Conservation (phyloP, 2,113 vertebrate genomes). For the Vulpes ferrilata region DNA sequence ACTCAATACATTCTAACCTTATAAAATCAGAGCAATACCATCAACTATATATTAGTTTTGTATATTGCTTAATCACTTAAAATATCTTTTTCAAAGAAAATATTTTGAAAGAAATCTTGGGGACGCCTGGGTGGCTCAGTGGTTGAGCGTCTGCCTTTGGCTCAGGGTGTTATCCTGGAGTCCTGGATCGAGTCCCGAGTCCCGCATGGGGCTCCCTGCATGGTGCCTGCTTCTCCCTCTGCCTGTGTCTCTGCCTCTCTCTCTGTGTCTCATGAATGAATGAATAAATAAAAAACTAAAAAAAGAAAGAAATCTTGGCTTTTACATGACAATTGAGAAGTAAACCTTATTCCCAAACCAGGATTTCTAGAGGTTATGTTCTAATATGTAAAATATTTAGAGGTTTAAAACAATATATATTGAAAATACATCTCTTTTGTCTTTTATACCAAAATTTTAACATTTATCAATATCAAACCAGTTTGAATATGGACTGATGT, state of each 20-base stretch:
- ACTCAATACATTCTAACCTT: conserved; percentile 19
- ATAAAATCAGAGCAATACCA: conserved; percentile 4
- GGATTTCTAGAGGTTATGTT: background rate
- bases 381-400: conserved; percentile 7
- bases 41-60: background rate
- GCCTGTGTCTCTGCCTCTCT: no score
- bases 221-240: no score
- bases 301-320: background rate
- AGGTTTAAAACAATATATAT: background rate
- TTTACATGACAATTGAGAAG: background rate
- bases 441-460: conserved; percentile 40
- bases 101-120: conserved; percentile 21
- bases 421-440: conserved; percentile 37
- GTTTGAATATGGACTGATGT: background rate
- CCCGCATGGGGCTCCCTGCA: no score
- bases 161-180: no score
- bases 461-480: conserved; percentile 4
- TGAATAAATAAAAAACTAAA: no score
- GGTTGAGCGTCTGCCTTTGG: no score
- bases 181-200: no score
- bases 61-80: background rate
- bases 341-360: background rate
- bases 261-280: no score
- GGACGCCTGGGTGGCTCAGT: no score
- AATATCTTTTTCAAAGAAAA: conserved; percentile 7